phyloP scores from a whole-genome alignment of 2,888 invertebrate genomes.

The Lampropteryx suffumata region DNA sequence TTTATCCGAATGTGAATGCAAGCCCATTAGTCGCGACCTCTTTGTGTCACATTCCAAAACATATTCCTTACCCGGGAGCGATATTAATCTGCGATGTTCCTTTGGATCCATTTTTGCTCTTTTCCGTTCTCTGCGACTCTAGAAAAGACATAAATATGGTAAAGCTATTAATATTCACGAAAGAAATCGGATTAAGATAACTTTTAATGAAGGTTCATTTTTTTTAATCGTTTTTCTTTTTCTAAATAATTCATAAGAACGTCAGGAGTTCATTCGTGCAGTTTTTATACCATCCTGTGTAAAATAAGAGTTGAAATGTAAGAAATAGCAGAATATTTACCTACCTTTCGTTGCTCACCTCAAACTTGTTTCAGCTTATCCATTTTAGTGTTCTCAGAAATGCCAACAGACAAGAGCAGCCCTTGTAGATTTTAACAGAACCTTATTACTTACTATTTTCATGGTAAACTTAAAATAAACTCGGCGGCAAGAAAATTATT shows the following conservation, averaged over 20 bases:
- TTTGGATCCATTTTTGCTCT: constrained; percentile 39
- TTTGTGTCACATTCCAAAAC: constrained; percentile 58
- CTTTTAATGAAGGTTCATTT: constrained; percentile 48
- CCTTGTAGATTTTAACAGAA: neutral
- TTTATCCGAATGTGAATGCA: constrained; percentile 52
- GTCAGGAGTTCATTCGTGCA: neutral
- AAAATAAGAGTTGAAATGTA: neutral
- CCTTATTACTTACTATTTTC: constrained; percentile 8
- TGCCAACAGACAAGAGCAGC: neutral
- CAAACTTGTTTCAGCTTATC: neutral
- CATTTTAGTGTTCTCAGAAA: neutral
- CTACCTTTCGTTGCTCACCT: neutral
- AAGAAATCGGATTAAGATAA: constrained; percentile 56
- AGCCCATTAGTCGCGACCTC: constrained; percentile 60
- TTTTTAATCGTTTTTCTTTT: constrained; percentile 1
- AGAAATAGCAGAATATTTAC: neutral
- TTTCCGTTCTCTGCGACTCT: constrained; percentile 27
- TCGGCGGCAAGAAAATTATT: constrained; percentile 1
- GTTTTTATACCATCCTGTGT: neutral
- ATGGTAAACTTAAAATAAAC: constrained; percentile 5
- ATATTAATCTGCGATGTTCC: constrained; percentile 49
- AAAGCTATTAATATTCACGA: constrained; percentile 54
- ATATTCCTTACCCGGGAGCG: constrained; percentile 44
- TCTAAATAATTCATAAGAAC: constrained; percentile 52
- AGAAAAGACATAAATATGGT: constrained; percentile 36